phyloP scores from a whole-genome alignment of 1,140 invertebrate species.

The Anoplophora glabripennis region DNA sequence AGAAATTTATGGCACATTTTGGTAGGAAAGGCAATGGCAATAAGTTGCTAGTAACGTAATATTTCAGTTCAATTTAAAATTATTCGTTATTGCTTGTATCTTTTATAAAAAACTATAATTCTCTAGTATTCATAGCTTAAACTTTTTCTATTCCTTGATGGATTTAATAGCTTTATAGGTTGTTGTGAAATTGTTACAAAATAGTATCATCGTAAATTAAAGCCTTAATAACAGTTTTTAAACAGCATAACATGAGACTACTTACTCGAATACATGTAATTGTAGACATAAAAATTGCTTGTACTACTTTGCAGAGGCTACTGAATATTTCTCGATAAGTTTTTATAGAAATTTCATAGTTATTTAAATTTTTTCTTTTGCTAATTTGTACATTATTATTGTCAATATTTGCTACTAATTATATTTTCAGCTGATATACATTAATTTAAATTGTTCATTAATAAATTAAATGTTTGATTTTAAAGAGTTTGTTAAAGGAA shows the following conservation, averaged over 20 bases:
- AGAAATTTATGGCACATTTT: slow-evolving; percentile 18
- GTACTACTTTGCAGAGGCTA: background rate
- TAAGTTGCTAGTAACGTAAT: slow-evolving; percentile 15
- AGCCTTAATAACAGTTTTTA: too few species aligned
- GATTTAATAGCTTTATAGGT: too few species aligned
- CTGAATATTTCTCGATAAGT: background rate
- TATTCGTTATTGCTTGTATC: too few species aligned
- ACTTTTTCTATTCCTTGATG: too few species aligned
- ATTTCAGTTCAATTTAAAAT: background rate
- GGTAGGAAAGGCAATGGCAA: slow-evolving; percentile 12
- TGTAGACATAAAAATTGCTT: slow-evolving; percentile 1
- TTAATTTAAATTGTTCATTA: background rate
- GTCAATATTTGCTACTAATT: too few species aligned
- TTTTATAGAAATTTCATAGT: too few species aligned
- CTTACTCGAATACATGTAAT: background rate
- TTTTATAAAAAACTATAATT: too few species aligned
- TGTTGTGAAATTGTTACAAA: too few species aligned
- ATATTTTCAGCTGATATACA: background rate
- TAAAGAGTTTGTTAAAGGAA: background rate
- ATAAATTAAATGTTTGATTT: background rate
- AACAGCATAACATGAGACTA: background rate
- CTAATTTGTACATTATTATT: too few species aligned
- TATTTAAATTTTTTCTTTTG: too few species aligned
- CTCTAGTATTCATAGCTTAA: too few species aligned
- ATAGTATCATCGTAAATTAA: too few species aligned